Conservation (phyloP, 2,888 invertebrate genomes). For the Allacma fusca region DNA sequence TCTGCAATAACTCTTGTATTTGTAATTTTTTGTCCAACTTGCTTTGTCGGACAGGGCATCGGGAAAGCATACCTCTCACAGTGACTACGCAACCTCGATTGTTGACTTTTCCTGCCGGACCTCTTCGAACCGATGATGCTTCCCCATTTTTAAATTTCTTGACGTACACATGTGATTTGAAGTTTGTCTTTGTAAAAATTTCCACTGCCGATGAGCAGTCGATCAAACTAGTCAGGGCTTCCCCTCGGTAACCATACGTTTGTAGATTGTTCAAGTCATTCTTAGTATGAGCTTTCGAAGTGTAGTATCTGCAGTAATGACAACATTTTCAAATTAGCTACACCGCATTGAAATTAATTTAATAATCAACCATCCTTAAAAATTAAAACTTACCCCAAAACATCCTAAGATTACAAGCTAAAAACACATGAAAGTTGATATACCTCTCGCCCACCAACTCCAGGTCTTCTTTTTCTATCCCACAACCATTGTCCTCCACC, state of each 20-base stretch:
- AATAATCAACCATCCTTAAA: too few relatives aligned
- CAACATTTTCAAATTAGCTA: slow-evolving; percentile 20
- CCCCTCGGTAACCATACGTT: slow-evolving; percentile 75
- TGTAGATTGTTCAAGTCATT: slow-evolving; percentile 68
- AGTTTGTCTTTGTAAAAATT: slow-evolving; percentile 69
- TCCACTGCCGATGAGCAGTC: slow-evolving; percentile 69
- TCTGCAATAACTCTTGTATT: slow-evolving; percentile 70
- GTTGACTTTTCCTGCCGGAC: slow-evolving; percentile 66
- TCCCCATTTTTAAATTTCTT: slow-evolving; percentile 70
- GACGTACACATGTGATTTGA: slow-evolving; percentile 68
- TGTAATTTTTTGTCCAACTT: slow-evolving; percentile 68
- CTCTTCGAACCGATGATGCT: slow-evolving; percentile 63
- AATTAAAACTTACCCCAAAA: too few relatives aligned
- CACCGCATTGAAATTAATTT: too few relatives aligned
- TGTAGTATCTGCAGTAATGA: slow-evolving; percentile 69
- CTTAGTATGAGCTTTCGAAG: slow-evolving; percentile 72
- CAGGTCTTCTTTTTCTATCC: slow-evolving; percentile 71
- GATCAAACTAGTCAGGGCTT: slow-evolving; percentile 73
- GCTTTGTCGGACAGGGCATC: slow-evolving; percentile 71
- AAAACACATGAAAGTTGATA: slow-evolving; percentile 30
- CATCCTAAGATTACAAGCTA: too few relatives aligned
- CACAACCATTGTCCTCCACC: slow-evolving; percentile 80
- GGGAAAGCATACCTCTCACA: slow-evolving; percentile 72
- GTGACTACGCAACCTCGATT: slow-evolving; percentile 78
- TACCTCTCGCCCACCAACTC: slow-evolving; percentile 69